Conservation (phyloP, 1,140 invertebrate species). For the Lordiphosa stackelbergi region DNA sequence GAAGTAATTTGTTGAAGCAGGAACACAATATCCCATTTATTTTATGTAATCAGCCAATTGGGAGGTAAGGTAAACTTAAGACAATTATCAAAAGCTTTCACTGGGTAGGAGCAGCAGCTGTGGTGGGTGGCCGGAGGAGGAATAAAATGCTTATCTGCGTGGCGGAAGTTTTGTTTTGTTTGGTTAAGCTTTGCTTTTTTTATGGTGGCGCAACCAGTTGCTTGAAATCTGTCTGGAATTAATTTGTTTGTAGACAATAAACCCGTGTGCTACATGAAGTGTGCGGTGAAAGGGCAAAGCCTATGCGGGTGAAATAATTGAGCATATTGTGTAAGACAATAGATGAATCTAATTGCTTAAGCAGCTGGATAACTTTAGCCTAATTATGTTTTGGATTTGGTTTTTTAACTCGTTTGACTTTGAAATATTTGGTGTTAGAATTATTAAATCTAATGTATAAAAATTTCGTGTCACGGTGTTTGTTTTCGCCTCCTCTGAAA, state of each 20-base stretch:
- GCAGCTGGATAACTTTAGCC: not conserved
- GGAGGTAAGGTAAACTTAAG: slow-evolving; percentile 16
- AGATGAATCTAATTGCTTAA: not conserved
- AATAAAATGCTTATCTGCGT: slow-evolving; percentile 3
- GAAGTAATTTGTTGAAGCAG: slow-evolving; percentile 3
- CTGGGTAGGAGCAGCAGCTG: not conserved
- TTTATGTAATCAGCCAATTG: slow-evolving; percentile 40
- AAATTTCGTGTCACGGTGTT: no score
- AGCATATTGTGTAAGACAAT: slow-evolving; percentile 27
- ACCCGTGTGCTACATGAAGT: slow-evolving; percentile 21
- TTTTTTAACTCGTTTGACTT: no score
- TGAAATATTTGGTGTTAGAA: no score
- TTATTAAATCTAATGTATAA: no score
- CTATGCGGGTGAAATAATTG: slow-evolving; percentile 46
- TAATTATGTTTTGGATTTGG: no score
- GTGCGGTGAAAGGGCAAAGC: slow-evolving; percentile 35
- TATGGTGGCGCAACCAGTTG: slow-evolving; percentile 14
- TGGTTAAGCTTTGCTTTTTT: slow-evolving; percentile 7
- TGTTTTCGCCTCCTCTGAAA: no score
- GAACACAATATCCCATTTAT: slow-evolving; percentile 21
- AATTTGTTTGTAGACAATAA: slow-evolving; percentile 41
- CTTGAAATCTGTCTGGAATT: slow-evolving; percentile 28
- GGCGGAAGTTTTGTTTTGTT: slow-evolving; percentile 22
- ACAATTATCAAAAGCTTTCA: slow-evolving; percentile 27
- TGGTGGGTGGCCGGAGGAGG: no score